Evolutionary conservation across 2,797 vertebrate genomes (phyloP).

Genomic region (Mionectes olivaceus): DNA sequence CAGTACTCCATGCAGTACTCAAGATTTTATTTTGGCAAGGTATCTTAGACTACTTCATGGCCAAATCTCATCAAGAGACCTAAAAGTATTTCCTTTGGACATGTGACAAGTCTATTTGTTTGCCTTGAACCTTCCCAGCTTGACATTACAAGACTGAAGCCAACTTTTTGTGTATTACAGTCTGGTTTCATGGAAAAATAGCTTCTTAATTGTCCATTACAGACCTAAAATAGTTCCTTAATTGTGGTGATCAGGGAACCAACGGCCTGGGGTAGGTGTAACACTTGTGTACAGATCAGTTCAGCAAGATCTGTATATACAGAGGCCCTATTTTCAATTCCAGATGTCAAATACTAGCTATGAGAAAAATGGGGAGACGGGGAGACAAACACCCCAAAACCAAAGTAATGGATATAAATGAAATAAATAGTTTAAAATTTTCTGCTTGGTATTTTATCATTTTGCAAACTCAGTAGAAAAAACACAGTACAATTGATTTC

Average conservation of each 20-base stretch:
- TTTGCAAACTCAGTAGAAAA: not conserved
- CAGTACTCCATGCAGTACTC: not conserved
- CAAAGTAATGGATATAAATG: not conserved
- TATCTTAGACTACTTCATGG: not conserved
- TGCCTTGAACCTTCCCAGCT: not conserved
- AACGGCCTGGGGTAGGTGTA: fast-evolving
- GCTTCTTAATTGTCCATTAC: not conserved
- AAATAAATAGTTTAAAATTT: not conserved
- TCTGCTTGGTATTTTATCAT: not conserved
- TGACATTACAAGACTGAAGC: not conserved
- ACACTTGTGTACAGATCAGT: not conserved
- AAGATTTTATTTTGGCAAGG: not conserved
- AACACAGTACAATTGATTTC: not conserved
- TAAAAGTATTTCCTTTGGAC: not conserved
- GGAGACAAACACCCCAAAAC: fast-evolving
- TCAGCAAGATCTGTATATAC: not conserved
- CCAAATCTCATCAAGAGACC: not conserved
- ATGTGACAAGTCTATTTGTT: not conserved
- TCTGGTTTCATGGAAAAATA: not conserved
- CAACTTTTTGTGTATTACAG: not conserved
- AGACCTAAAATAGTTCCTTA: not conserved
- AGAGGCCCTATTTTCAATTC: not conserved
- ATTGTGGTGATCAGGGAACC: fast-evolving
- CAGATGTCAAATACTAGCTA: not conserved
- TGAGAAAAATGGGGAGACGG: fast-evolving